Evolutionary conservation across 2,797 vertebrate species (phyloP), one percentile per base, ranked within the genome.

Genomic region (Selene dorsalis): DNA sequence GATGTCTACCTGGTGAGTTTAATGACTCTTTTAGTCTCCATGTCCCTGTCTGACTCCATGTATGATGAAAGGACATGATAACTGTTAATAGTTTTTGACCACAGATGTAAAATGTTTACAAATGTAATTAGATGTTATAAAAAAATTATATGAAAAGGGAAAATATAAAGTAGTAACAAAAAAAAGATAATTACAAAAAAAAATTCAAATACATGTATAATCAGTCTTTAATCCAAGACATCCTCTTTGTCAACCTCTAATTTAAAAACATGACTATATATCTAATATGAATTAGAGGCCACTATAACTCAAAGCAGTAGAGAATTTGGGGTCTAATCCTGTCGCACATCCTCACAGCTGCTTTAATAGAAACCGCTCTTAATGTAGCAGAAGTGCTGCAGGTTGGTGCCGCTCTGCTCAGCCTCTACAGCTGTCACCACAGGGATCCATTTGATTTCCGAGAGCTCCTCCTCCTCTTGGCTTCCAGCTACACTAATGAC

Each of bases 401-500:
- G 67, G 53, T 81, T 53, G 1, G 1, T 24, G 67, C 28, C 0
- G 28, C 75, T 75, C 45, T 22, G 58, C 64, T 79, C 67, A 47
- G 30, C 55, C 55, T 74, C 67, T 53, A 3, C 73, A 81, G 59
- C 71, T 77, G 79, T 71, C 83, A 67, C 81, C 11, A 0, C 66
- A 67, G 85, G 83, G 80, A 86, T 77, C 79, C 56, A 38, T 83
- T 75, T 85, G 57, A 81, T 86, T 85, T 82, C 77, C 24, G n/a
- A 6, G 28, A 58, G 57, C 71, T 70, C 68, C 62, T 20, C 82
- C 82, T 85, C 62, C 58, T 47, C 66, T 48, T 66, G 3, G 86
- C 73, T 73, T 78, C 67, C 71, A 69, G 79, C 76, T 41, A 14
- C 75, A 76, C 84, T 89, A 82, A 87, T 86, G 87, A 87, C 75